These are phyloP conservation scores for Sapajus apella DNA, from an alignment of 2,113 vertebrate genomes.

Conservation along the genomic window DNA sequence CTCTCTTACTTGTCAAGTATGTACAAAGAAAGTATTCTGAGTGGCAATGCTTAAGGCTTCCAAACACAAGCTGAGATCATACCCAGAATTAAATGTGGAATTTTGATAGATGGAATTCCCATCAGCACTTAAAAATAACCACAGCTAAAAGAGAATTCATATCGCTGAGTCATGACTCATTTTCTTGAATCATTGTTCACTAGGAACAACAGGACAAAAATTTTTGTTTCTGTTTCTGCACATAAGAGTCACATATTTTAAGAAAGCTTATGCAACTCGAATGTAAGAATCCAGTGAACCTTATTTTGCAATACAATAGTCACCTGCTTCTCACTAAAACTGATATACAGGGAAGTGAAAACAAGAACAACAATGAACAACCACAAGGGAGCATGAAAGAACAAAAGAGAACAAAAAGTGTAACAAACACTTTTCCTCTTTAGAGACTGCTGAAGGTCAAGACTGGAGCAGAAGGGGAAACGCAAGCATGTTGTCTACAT, in stretches of 20 bases:
- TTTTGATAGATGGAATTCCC: slow-evolving; percentile 2
- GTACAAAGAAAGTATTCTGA: slow-evolving; percentile 48
- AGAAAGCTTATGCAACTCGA: background rate
- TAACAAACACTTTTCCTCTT: background rate
- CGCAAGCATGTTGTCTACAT: background rate
- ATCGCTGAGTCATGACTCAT: slow-evolving; percentile 32
- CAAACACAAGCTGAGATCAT: slow-evolving; percentile 53
- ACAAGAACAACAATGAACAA: background rate
- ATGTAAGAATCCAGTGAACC: background rate
- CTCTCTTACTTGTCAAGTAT: slow-evolving; percentile 14
- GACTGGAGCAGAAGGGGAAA: background rate
- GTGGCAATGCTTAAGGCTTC: background rate
- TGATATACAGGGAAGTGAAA: background rate
- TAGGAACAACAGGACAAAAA: background rate
- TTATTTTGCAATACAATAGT: background rate
- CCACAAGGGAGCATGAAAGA: slow-evolving; percentile 19
- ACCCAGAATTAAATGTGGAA: slow-evolving; percentile 53
- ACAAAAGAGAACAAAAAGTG: background rate
- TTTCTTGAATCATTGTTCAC: slow-evolving; percentile 6
- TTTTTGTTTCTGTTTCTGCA: background rate
- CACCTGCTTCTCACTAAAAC: slow-evolving; percentile 7
- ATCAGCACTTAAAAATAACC: background rate
- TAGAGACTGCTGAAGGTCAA: background rate
- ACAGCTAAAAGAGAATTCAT: background rate
- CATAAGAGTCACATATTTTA: slow-evolving; percentile 28